Evolutionary conservation across 2,113 vertebrate genomes (phyloP).

Genomic region (Boulengeromyrus knoepffleri): DNA sequence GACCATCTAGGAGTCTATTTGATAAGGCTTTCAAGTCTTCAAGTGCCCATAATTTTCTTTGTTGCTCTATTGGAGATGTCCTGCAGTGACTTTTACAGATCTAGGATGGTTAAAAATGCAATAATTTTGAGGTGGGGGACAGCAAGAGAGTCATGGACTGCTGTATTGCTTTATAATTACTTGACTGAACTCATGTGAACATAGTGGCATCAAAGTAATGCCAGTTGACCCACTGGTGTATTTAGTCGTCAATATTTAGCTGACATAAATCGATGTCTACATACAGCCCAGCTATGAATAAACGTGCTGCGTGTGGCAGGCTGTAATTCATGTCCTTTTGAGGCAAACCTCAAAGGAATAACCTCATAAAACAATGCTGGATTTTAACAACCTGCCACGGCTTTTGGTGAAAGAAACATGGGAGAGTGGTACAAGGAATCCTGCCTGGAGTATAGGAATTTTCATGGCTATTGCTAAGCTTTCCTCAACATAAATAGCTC

Average conservation of each 20-base stretch:
- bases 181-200: conserved; percentile 42
- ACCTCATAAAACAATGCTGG: neutral
- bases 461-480: neutral
- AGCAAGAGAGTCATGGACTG: conserved; percentile 55
- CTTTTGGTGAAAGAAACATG: neutral
- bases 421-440: neutral
- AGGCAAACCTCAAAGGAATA: neutral
- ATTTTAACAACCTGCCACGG: neutral
- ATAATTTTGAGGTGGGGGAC: conserved; percentile 37
- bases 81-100: neutral
- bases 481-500: conserved; percentile 43
- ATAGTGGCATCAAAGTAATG: conserved; percentile 42
- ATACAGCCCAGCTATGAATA: conserved; percentile 43
- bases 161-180: conserved; percentile 16
- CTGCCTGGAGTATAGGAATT: neutral
- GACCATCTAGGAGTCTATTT: neutral
- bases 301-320: conserved; percentile 57
- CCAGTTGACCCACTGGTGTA: conserved; percentile 36
- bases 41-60: neutral
- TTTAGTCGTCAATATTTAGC: conserved; percentile 47
- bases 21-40: neutral
- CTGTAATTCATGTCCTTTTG: conserved; percentile 16
- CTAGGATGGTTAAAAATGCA: conserved; percentile 21
- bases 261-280: conserved; percentile 52
- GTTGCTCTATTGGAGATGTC: neutral